These are phyloP conservation scores for Thomomys bottae DNA, from an alignment of 2,113 vertebrate genomes.

Conservation along the genomic window DNA sequence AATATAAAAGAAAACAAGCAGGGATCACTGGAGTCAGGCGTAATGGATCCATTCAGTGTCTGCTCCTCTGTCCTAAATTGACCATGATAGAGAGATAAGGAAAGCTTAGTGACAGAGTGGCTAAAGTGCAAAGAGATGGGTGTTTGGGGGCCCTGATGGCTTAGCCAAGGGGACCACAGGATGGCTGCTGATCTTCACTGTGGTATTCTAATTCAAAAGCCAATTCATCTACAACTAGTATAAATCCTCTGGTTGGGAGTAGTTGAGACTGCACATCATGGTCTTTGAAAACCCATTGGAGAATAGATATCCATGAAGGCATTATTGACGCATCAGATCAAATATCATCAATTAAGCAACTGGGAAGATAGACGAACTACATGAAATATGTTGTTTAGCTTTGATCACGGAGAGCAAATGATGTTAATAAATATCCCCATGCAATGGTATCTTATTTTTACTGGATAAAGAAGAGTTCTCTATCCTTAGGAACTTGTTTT, in stretches of 20 bases:
- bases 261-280: background rate
- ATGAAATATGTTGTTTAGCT: background rate
- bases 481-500: background rate
- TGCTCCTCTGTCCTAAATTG: background rate
- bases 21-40: background rate
- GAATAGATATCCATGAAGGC: background rate
- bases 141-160: background rate
- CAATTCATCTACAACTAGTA: background rate
- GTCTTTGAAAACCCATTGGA: background rate
- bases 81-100: background rate
- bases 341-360: background rate
- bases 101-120: background rate
- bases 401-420: background rate
- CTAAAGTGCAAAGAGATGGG: no score
- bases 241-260: background rate
- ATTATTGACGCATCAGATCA: background rate
- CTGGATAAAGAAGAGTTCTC: background rate
- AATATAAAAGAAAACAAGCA: background rate
- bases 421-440: background rate
- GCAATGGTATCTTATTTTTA: background rate
- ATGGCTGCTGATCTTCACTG: background rate
- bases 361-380: background rate
- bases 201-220: background rate
- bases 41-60: background rate
- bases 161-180: no score